Evolutionary conservation across 2,888 invertebrate genomes (phyloP).

Genomic region (Phalangium opilio): DNA sequence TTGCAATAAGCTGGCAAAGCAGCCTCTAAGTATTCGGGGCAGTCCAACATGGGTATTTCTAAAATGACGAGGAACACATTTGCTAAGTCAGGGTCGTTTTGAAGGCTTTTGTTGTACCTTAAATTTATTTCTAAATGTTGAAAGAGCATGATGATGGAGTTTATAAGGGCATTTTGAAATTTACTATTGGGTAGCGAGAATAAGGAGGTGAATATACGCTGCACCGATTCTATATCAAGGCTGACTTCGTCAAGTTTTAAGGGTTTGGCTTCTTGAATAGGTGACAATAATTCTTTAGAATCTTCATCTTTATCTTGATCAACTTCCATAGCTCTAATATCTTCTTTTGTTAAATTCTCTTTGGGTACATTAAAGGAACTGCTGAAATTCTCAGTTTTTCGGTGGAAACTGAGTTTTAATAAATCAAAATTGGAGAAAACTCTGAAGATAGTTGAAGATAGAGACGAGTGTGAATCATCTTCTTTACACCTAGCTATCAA

Average conservation of each 20-base stretch:
- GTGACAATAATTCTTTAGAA: slow-evolving; percentile 31
- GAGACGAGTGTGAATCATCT: slow-evolving; percentile 48
- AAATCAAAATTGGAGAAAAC: slow-evolving; percentile 54
- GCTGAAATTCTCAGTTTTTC: slow-evolving; percentile 20
- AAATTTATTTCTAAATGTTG: slow-evolving; percentile 56
- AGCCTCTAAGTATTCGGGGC: slow-evolving; percentile 51
- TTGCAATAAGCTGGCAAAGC: slow-evolving; percentile 55
- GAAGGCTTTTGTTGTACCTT: slow-evolving; percentile 36
- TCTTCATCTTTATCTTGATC: slow-evolving; percentile 81
- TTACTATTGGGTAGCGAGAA: slow-evolving; percentile 32
- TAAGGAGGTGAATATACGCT: slow-evolving; percentile 47
- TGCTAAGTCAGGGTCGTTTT: slow-evolving; percentile 36
- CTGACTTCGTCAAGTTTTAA: slow-evolving; percentile 21
- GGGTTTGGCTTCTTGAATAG: background rate
- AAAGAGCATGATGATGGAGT: slow-evolving; percentile 54
- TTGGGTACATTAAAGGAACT: background rate
- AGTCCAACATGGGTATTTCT: slow-evolving; percentile 48
- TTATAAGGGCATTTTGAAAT: slow-evolving; percentile 52
- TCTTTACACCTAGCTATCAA: slow-evolving; percentile 58
- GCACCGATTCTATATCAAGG: slow-evolving; percentile 39
- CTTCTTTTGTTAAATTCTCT: slow-evolving; percentile 44
- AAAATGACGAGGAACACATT: slow-evolving; percentile 56
- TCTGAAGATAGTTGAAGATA: slow-evolving; percentile 59
- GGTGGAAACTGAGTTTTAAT: slow-evolving; percentile 55
- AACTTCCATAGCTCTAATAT: slow-evolving; percentile 51